phyloP scores from a whole-genome alignment of 2,113 vertebrate species.

The Candoia aspera region DNA sequence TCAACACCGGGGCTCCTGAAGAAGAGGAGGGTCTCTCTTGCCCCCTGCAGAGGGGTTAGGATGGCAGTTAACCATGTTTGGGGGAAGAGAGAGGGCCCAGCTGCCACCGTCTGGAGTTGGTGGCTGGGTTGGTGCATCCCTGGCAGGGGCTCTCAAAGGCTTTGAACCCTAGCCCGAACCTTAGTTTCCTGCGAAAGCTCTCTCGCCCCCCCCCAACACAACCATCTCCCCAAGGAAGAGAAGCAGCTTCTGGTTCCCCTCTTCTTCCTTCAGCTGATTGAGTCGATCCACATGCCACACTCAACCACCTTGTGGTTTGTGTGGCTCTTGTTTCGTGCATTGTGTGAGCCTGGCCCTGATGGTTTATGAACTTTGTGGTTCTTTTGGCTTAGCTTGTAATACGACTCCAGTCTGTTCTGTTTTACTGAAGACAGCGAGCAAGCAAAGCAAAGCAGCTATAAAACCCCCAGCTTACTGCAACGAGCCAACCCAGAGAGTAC shows the following conservation, averaged over 20 bases:
- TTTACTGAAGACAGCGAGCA: neutral
- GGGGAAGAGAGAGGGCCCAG: neutral
- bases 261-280: neutral
- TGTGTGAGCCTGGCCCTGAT: neutral
- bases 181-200: neutral
- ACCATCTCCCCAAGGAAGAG: neutral
- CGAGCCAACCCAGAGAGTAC: neutral
- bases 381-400: neutral
- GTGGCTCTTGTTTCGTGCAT: neutral
- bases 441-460: neutral
- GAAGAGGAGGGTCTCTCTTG: conserved; percentile 65
- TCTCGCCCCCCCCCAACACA: neutral
- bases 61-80: conserved; percentile 62
- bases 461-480: neutral
- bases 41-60: conserved; percentile 66
- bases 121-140: neutral
- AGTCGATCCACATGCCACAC: neutral
- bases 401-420: neutral
- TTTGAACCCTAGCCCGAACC: neutral
- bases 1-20: conserved; percentile 74
- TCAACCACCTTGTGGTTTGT: neutral
- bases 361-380: neutral
- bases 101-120: neutral
- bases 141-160: neutral
- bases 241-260: neutral